Conservation (phyloP, 2,797 vertebrate species). For the Phaenicophaeus curvirostris region DNA sequence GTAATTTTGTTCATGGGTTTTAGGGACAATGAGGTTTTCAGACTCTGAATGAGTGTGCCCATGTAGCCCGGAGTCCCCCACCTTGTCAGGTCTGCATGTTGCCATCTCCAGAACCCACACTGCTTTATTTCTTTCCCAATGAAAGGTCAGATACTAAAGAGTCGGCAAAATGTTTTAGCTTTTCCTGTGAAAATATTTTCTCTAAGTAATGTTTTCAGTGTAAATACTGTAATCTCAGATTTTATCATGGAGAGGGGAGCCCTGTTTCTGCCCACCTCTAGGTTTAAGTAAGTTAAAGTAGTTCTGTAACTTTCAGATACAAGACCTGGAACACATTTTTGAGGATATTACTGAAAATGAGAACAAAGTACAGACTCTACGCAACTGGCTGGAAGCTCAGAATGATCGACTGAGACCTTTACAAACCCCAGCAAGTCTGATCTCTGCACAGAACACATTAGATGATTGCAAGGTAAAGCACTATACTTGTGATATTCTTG, state of each 20-base stretch:
- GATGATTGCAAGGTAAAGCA: conserved; percentile 81
- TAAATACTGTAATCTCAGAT: neutral
- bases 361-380: conserved; percentile 77
- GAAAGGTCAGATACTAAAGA: neutral
- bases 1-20: neutral
- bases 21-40: neutral
- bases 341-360: conserved; percentile 78
- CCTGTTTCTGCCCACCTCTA: neutral
- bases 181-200: neutral
- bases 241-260: neutral
- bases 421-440: conserved; percentile 76
- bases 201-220: neutral
- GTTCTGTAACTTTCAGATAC: conserved; percentile 75
- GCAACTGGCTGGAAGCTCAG: conserved; percentile 83
- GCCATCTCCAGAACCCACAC: neutral
- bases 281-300: neutral
- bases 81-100: neutral
- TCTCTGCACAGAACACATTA: conserved; percentile 76
- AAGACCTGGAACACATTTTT: conserved; percentile 79
- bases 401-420: conserved; percentile 75
- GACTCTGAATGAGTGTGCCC: neutral
- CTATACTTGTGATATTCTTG: neutral
- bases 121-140: neutral
- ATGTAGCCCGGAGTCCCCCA: neutral
- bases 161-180: neutral